Evolutionary conservation across 2,113 vertebrate genomes (phyloP), one percentile per base, ranked within the genome.

Genomic region (Phasianus colchicus): DNA sequence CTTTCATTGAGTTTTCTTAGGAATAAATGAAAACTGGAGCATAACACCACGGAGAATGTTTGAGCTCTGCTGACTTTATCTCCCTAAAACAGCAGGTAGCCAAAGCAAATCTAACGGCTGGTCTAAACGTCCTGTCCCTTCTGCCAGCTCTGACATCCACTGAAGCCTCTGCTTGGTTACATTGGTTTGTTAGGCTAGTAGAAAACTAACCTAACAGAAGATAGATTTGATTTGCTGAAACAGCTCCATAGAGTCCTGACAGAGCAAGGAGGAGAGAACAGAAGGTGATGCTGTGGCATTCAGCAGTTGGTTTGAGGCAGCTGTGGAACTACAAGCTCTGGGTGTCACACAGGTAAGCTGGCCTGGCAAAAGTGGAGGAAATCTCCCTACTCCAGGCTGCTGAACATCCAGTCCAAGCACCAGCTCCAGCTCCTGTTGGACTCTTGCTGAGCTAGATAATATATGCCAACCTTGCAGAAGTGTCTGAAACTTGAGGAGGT

Each of bases 21-120:
- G 36, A 82, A 60, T 54, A 58, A 85, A 65, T 11, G 11, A 47
- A 72, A 85, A 47, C 32, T 32, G 38, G 32, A 60, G 32, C 15
- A 17, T 0, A 0, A 36, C 17, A 58, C 29, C 57, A n/a, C 32
- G 30, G 7, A 69, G 17, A 78, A 64, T 0, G 0, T 4, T 60
- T 13, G 72, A 85, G 55, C 13, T 36, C 55, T 6, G 36, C n/a
- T 63, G 54, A 67, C 17, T 75, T 71, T 15, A 76, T 36, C 19
- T 50, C 43, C 32, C 17, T 61, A 25, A 52, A 85, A 38, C 8
- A 64, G 30, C 47, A 73, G 19, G 19, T 40, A 85, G 60, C 21
- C 36, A 67, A 73, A 42, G 42, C n/a, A 63, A 89, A 74, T 7
- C 14, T 38, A 86, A n/a, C 16, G 40, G 38, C 14, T 69, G 2